Evolutionary conservation across 2,113 vertebrate species (phyloP).

Genomic region (Andinoacara biseriatus): DNA sequence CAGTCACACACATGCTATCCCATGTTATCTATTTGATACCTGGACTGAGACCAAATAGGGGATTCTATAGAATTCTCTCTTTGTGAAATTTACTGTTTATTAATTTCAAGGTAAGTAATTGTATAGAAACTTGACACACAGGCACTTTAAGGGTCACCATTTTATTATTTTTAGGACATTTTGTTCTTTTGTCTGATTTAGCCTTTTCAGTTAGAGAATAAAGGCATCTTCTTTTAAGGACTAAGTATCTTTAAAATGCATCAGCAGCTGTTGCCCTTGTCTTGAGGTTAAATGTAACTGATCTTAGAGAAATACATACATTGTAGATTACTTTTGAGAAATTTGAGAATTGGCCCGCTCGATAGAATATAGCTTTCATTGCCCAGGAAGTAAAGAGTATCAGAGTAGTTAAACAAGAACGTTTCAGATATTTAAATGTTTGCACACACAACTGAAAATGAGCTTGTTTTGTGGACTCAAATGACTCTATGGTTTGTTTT

Average conservation of each 20-base stretch:
- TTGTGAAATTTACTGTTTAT: slow-evolving; percentile 45
- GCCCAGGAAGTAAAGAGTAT: neutral
- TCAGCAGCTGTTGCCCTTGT: neutral
- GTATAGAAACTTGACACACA: slow-evolving; percentile 24
- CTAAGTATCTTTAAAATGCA: neutral
- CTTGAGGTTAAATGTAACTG: neutral
- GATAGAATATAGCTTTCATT: neutral
- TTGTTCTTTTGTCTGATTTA: neutral
- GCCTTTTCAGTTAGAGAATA: neutral
- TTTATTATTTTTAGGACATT: neutral
- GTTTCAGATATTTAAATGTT: neutral
- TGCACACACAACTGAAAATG: neutral
- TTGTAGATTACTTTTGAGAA: neutral
- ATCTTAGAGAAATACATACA: neutral
- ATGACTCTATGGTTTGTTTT: neutral
- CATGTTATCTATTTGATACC: slow-evolving; percentile 50
- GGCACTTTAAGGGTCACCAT: slow-evolving; percentile 40
- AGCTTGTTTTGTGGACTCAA: slow-evolving; percentile 25
- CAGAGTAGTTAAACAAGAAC: neutral
- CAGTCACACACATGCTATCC: neutral
- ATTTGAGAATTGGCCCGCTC: neutral
- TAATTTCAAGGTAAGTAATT: slow-evolving; percentile 31
- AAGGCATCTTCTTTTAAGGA: neutral
- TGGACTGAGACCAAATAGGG: slow-evolving; percentile 74
- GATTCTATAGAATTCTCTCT: slow-evolving; percentile 36